Evolutionary conservation across 2,113 vertebrate species (phyloP).

Genomic region (Mormoops blainvillei): DNA sequence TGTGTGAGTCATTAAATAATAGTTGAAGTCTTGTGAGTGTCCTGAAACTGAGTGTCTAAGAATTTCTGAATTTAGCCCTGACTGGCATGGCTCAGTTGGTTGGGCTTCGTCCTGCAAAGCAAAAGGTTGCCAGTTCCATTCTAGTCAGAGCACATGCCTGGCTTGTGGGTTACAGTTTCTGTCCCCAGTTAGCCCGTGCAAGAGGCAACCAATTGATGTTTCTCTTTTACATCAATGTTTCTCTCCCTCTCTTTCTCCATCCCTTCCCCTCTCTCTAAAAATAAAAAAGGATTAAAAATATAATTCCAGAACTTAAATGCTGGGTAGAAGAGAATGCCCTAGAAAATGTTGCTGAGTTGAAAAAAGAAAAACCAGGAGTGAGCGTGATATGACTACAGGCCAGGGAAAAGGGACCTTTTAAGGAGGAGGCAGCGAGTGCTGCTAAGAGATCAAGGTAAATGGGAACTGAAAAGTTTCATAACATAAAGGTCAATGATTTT

Average conservation of each 20-base stretch:
- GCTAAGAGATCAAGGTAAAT: background rate
- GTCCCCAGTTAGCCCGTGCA: too few species aligned
- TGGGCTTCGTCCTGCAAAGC: too few species aligned
- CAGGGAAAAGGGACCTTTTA: background rate
- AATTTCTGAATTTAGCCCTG: too few species aligned
- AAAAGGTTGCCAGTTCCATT: too few species aligned
- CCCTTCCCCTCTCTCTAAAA: too few species aligned
- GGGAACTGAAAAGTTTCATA: slow-evolving; percentile 18
- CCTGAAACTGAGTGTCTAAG: background rate
- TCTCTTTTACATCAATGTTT: too few species aligned
- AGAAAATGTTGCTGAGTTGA: background rate
- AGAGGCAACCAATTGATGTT: too few species aligned
- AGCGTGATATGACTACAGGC: background rate
- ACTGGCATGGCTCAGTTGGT: too few species aligned
- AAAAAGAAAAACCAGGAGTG: background rate
- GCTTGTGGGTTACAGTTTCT: too few species aligned
- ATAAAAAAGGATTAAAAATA: too few species aligned
- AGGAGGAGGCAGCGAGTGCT: background rate
- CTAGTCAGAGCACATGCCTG: too few species aligned
- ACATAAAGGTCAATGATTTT: background rate
- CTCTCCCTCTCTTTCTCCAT: too few species aligned
- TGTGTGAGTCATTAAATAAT: background rate
- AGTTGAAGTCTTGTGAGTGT: background rate
- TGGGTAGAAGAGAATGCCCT: background rate
- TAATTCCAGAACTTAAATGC: background rate